A percentile compares a stretch with the other conserved stretches of the same genome.
phyloP scores from a whole-genome alignment of 2,888 invertebrate species.

The Cheilosia urbana region DNA sequence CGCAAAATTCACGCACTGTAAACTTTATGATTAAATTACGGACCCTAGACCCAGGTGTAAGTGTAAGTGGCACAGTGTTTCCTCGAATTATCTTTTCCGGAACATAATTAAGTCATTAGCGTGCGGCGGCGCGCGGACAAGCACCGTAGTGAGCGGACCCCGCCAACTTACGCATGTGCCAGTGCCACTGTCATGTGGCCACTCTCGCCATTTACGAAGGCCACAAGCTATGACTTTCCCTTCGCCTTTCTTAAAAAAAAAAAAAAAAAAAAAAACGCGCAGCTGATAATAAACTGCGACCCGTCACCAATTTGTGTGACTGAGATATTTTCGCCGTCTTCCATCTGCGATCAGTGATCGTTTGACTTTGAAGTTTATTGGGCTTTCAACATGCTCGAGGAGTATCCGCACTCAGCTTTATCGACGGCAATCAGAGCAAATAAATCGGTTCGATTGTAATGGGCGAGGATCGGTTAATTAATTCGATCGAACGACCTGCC shows the following conservation, averaged over 20 bases:
- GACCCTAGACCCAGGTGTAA: not conserved
- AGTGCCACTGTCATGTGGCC: slow-evolving; percentile 5
- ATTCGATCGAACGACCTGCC: slow-evolving; percentile 55
- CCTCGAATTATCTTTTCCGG: slow-evolving; percentile 61
- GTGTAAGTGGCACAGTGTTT: slow-evolving; percentile 5
- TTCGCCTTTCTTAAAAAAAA: slow-evolving; percentile 46
- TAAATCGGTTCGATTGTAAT: slow-evolving; percentile 72
- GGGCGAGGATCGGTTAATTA: slow-evolving; percentile 75
- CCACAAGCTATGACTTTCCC: slow-evolving; percentile 44
- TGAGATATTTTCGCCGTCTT: slow-evolving; percentile 21
- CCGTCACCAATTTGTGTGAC: slow-evolving; percentile 30
- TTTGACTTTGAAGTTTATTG: slow-evolving; percentile 62
- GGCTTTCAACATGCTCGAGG: slow-evolving; percentile 50
- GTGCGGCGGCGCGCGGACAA: slow-evolving; percentile 30
- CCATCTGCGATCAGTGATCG: slow-evolving; percentile 55
- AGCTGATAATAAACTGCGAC: slow-evolving; percentile 56
- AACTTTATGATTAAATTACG: slow-evolving; percentile 69
- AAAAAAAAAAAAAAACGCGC: slow-evolving; percentile 5
- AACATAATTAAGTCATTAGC: slow-evolving; percentile 74
- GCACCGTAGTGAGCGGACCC: slow-evolving; percentile 40
- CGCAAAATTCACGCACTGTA: slow-evolving; percentile 63
- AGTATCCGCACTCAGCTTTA: slow-evolving; percentile 40
- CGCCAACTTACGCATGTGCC: slow-evolving; percentile 22
- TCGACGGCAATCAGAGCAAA: slow-evolving; percentile 68
- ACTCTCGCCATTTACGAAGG: slow-evolving; percentile 11